Conservation (phyloP, 2,113 vertebrate species). For the Erythrocercus mccallii region DNA sequence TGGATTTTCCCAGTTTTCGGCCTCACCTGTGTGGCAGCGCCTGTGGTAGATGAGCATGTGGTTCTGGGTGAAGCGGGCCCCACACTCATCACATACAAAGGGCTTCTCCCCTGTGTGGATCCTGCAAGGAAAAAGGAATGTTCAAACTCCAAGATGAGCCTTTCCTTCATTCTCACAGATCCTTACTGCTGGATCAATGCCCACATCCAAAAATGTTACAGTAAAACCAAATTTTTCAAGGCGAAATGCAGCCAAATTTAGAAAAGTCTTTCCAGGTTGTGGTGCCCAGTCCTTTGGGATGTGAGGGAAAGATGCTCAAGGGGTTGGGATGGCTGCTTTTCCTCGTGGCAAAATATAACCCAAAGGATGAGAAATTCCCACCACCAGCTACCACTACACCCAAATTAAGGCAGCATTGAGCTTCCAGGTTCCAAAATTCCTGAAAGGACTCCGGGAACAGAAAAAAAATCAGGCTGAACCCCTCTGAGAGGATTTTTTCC, state of each 20-base stretch:
- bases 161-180: background rate
- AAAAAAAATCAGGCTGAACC: no score
- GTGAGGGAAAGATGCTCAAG: background rate
- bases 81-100: conserved; percentile 91
- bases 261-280: background rate
- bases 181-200: fast-evolving
- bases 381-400: background rate
- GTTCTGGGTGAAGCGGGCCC: conserved; percentile 94
- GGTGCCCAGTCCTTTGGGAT: background rate
- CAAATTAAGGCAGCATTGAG: background rate
- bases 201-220: fast-evolving
- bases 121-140: conserved; percentile 74
- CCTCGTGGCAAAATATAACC: fast-evolving
- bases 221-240: fast-evolving
- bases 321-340: background rate
- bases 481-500: background rate
- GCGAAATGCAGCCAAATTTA: fast-evolving
- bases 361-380: background rate
- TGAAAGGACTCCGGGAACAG: background rate
- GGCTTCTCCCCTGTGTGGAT: conserved; percentile 98
- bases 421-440: background rate
- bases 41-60: conserved; percentile 98
- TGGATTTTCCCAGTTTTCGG: background rate
- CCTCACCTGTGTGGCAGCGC: conserved; percentile 92
- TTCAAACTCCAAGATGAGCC: background rate